Conservation (phyloP, 2,797 vertebrate genomes). For the Telmatherina bonti region DNA sequence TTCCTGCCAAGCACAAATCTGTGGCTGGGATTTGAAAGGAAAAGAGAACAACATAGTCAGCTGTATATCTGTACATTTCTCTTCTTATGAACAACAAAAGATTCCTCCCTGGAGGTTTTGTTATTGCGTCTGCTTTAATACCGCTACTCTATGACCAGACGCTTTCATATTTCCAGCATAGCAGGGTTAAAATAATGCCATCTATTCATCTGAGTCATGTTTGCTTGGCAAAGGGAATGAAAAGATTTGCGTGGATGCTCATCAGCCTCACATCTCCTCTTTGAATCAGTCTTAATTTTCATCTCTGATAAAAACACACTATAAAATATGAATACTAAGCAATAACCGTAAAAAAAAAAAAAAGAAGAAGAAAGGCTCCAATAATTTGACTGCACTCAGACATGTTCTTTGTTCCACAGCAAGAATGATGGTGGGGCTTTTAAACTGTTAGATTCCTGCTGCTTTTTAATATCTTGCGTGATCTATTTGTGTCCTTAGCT, state of each 20-base stretch:
- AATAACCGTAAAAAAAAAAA: conserved; percentile 54
- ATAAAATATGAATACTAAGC: conserved; percentile 54
- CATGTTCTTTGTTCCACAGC: conserved; percentile 57
- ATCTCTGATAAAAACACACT: conserved; percentile 21
- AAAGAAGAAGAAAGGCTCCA: conserved; percentile 39
- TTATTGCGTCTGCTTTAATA: conserved; percentile 50
- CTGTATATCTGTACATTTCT: conserved; percentile 42
- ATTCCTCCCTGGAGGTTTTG: conserved; percentile 56
- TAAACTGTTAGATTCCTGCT: conserved; percentile 74
- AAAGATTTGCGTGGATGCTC: conserved; percentile 10
- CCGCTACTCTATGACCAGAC: conserved; percentile 15
- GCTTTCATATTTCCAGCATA: conserved; percentile 41
- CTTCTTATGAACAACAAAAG: conserved; percentile 48
- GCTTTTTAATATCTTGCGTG: conserved; percentile 80
- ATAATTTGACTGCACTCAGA: conserved; percentile 60
- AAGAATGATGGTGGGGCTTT: conserved; percentile 66
- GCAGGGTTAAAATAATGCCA: conserved; percentile 30
- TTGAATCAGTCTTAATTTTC: conserved; percentile 30
- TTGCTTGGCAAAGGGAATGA: conserved; percentile 13
- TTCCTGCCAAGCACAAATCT: conserved; percentile 41
- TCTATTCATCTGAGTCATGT: conserved; percentile 34
- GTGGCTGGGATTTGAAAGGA: conserved; percentile 21
- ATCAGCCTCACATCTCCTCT: conserved; percentile 9
- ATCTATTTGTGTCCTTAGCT: conserved; percentile 81
- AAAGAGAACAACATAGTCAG: conserved; percentile 35